These are phyloP conservation scores for Macheiramphus alcinus DNA, from an alignment of 2,113 vertebrate species.

Conservation along the genomic window DNA sequence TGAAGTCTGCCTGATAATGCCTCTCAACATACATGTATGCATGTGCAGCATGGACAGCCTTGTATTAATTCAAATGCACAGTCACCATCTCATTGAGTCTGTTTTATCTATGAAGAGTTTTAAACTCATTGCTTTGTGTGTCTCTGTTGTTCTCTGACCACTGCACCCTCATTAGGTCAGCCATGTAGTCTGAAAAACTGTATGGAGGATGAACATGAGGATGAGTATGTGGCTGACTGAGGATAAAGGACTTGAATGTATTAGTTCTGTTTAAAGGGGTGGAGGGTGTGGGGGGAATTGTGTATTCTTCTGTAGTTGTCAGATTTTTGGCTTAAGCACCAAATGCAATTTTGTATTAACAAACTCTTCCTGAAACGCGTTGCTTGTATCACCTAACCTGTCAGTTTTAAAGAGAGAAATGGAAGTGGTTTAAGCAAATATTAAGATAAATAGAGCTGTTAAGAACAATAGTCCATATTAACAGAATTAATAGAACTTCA, in stretches of 20 bases:
- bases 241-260: background rate
- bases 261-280: background rate
- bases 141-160: background rate
- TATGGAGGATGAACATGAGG: background rate
- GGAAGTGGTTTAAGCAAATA: background rate
- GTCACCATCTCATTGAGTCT: background rate
- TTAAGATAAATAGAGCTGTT: background rate
- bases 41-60: background rate
- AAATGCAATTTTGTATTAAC: background rate
- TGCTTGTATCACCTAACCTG: background rate
- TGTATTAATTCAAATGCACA: background rate
- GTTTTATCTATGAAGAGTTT: background rate
- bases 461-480: background rate
- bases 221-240: background rate
- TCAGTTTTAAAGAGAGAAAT: background rate
- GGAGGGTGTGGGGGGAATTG: background rate
- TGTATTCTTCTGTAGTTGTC: background rate
- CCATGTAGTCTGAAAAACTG: background rate
- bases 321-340: background rate
- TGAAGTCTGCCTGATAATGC: background rate
- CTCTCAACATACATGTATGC: accelerated
- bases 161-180: background rate
- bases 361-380: background rate
- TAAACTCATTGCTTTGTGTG: background rate
- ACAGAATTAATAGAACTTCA: background rate